Conservation (phyloP, 2,113 vertebrate species). For the Phalacrocorax aristotelis region DNA sequence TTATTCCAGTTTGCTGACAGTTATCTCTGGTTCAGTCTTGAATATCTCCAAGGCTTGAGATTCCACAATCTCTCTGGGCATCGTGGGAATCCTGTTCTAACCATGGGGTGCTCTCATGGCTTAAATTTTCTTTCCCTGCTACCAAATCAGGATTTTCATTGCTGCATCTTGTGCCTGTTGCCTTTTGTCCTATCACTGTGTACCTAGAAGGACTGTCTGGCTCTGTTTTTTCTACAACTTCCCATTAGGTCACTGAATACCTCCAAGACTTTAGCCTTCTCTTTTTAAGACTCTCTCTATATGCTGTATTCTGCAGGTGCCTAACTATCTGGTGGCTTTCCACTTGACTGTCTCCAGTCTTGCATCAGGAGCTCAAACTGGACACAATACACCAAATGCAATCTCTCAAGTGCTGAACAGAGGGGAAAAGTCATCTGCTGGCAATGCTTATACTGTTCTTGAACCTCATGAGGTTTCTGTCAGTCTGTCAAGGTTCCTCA, state of each 20-base stretch:
- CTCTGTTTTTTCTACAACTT: not conserved
- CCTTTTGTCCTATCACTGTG: not conserved
- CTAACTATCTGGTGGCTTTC: not conserved
- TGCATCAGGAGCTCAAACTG: not conserved
- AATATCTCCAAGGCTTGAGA: not conserved
- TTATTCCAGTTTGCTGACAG: not conserved
- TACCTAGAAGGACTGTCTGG: not conserved
- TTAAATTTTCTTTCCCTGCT: not conserved
- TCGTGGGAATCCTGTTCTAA: not conserved
- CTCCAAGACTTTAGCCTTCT: not conserved
- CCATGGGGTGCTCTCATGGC: rapidly evolving
- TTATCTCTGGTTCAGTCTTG: not conserved
- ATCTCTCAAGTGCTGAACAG: not conserved
- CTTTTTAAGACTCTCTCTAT: not conserved
- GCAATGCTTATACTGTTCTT: not conserved
- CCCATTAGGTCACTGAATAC: not conserved
- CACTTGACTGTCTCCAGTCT: not conserved
- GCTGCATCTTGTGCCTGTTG: not conserved
- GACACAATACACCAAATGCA: not conserved
- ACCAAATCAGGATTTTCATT: not conserved
- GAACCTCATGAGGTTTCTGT: not conserved
- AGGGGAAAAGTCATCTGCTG: not conserved
- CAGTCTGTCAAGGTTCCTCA: constrained; percentile 16
- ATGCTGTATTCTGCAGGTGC: not conserved
- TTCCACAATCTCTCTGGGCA: not conserved